These are phyloP conservation scores for Remorina albescens DNA, from an alignment of 2,797 vertebrate species.

Conservation along the genomic window DNA sequence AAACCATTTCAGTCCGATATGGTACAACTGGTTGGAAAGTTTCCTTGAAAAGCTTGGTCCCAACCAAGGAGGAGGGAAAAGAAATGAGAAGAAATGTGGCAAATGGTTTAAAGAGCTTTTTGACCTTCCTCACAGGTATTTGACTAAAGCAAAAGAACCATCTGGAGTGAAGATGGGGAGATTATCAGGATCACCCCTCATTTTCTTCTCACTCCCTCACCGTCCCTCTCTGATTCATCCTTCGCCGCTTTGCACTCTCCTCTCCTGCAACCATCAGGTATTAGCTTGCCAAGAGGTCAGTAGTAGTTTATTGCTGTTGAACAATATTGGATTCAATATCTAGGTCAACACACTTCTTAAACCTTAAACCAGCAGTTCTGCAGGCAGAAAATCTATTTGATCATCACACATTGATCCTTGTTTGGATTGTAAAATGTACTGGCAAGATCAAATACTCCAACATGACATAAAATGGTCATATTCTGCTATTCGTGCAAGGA, in stretches of 20 bases:
- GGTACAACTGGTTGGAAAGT: conserved; percentile 34
- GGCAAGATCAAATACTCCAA: too few relatives aligned
- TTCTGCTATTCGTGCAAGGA: not conserved
- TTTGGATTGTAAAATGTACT: not conserved
- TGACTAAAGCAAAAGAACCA: conserved; percentile 39
- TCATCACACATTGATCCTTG: not conserved
- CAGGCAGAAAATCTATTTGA: conserved; percentile 17
- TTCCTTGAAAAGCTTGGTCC: conserved; percentile 35
- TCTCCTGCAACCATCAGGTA: not conserved
- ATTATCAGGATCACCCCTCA: conserved; percentile 22
- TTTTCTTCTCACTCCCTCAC: conserved; percentile 8
- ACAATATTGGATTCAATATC: conserved; percentile 17
- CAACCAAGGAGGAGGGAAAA: conserved; percentile 22
- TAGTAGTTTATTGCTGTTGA: conserved; percentile 8
- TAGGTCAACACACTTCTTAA: not conserved
- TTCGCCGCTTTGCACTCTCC: not conserved
- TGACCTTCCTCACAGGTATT: conserved; percentile 39
- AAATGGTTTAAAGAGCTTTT: conserved; percentile 33
- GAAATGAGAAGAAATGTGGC: conserved; percentile 15
- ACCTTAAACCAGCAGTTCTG: not conserved
- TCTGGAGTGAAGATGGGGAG: conserved; percentile 35
- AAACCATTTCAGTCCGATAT: conserved; percentile 21
- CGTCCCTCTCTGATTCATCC: not conserved
- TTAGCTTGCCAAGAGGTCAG: not conserved
- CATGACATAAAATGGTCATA: too few relatives aligned